A percentile compares a stretch with the other conserved stretches of the same genome.
These are phyloP conservation scores for Tragelaphus imberbis DNA, from an alignment of 2,113 vertebrate genomes.

Conservation along the genomic window DNA sequence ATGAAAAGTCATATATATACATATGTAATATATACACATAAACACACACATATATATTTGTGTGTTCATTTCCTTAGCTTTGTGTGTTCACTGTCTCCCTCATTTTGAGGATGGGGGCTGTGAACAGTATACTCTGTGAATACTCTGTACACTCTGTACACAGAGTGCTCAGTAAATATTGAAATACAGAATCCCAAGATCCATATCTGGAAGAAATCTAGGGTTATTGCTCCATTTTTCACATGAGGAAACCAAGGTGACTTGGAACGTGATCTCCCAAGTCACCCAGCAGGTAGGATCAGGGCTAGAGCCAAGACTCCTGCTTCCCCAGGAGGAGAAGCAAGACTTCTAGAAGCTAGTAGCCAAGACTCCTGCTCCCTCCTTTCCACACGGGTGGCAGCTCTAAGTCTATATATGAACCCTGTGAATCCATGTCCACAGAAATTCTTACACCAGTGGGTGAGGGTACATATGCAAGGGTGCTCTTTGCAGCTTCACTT, in stretches of 20 bases:
- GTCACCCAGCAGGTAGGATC: neutral
- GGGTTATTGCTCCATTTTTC: neutral
- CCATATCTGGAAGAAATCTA: neutral
- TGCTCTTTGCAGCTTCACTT: neutral
- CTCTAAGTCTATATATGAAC: neutral
- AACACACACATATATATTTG: neutral
- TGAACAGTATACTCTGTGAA: neutral
- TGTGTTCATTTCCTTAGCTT: neutral
- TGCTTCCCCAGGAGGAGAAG: neutral
- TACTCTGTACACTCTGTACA: neutral
- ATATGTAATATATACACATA: neutral
- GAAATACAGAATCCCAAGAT: neutral
- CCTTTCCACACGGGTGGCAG: neutral
- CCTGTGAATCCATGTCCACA: neutral
- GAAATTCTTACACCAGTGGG: neutral
- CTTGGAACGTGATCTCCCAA: neutral
- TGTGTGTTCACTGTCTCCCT: neutral
- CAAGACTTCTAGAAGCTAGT: no score
- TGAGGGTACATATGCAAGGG: neutral
- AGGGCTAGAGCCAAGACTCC: neutral
- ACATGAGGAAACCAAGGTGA: neutral
- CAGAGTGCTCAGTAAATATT: neutral
- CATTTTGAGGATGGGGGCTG: neutral
- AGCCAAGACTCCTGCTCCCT: neutral
- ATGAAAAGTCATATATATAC: neutral